Conservation (phyloP, 2,113 vertebrate species). For the Antechinus stuartii region DNA sequence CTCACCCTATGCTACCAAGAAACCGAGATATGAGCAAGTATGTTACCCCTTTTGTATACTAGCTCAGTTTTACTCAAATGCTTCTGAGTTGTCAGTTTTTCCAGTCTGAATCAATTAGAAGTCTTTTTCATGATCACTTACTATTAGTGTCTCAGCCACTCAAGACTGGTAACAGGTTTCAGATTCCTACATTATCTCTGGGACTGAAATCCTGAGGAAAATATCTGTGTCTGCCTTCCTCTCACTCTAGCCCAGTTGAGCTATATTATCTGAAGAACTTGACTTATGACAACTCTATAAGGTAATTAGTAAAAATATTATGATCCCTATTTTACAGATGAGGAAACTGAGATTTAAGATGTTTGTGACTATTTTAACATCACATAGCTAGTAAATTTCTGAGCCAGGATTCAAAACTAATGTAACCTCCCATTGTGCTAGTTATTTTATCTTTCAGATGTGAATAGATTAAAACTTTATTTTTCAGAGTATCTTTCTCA, state of each 20-base stretch:
- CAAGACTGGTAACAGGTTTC: not conserved
- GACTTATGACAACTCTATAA: not conserved
- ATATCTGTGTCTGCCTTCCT: not conserved
- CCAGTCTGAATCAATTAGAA: not conserved
- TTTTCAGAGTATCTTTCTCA: not conserved
- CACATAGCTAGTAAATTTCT: not conserved
- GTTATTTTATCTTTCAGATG: not conserved
- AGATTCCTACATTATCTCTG: not conserved
- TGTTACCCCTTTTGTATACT: not conserved
- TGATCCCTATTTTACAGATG: not conserved
- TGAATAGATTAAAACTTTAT: not conserved
- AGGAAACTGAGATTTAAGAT: not conserved
- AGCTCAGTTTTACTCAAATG: not conserved
- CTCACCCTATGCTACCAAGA: not conserved
- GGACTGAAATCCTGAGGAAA: not conserved
- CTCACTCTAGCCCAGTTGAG: not conserved
- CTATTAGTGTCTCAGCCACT: not conserved
- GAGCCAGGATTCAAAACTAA: not conserved
- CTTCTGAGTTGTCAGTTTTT: not conserved
- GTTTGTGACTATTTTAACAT: not conserved
- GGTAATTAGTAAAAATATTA: not conserved
- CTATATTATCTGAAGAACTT: not conserved
- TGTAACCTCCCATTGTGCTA: not conserved
- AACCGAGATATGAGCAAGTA: not conserved
- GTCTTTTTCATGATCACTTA: not conserved